Percentiles rank a stretch among this genome's conserved stretches.
Evolutionary conservation across 1,140 invertebrate species (phyloP).

Genomic region (Pentalonia nigronervosa): DNA sequence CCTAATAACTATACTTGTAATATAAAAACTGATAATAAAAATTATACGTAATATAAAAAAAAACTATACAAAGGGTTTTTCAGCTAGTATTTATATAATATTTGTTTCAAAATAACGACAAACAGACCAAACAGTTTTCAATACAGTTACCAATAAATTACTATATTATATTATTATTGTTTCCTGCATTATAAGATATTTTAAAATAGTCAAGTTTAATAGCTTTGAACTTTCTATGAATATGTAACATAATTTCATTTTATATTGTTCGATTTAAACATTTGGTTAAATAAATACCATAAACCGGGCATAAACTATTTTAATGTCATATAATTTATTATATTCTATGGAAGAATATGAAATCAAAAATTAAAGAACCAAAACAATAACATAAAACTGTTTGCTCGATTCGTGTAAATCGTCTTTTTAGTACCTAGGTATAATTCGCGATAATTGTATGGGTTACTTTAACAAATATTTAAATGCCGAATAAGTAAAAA

Average conservation of each 20-base stretch:
- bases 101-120: background rate
- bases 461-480: background rate
- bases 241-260: background rate
- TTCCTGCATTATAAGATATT: background rate
- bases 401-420: background rate
- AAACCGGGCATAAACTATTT: background rate
- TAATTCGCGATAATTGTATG: background rate
- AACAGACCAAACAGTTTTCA: background rate
- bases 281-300: background rate
- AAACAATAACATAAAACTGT: background rate
- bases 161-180: background rate
- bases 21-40: no score
- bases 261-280: background rate
- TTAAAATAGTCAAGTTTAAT: background rate
- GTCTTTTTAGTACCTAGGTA: background rate
- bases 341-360: background rate
- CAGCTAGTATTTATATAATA: background rate
- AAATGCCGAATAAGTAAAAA: background rate
- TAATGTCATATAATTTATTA: background rate
- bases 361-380: background rate
- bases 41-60: no score
- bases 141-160: background rate
- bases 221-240: background rate
- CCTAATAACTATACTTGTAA: no score
- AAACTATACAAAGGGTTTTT: no score